A percentile compares a stretch with the other conserved stretches of the same genome.
Evolutionary conservation across 1,140 invertebrate species (phyloP).

Genomic region (Drosophila melanica): DNA sequence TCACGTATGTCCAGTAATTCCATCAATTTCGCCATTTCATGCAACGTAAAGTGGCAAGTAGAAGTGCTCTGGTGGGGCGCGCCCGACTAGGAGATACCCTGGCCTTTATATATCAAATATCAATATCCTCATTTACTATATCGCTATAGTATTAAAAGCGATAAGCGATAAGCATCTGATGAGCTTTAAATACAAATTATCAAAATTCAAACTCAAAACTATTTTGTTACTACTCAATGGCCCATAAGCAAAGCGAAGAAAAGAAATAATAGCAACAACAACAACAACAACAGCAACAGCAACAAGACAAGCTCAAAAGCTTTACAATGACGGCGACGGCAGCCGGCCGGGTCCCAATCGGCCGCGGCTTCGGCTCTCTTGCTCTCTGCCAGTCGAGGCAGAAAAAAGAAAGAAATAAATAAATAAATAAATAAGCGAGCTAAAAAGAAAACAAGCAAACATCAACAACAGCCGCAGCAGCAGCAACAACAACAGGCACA

Average conservation of each 20-base stretch:
- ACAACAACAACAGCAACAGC: slow-evolving; percentile 11
- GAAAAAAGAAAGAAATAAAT: slow-evolving; percentile 50
- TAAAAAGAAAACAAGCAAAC: slow-evolving; percentile 62
- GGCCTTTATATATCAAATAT: too few species aligned
- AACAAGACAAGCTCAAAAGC: slow-evolving; percentile 43
- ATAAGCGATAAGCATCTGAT: too few species aligned
- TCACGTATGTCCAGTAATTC: slow-evolving; percentile 75
- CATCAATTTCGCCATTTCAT: slow-evolving; percentile 81
- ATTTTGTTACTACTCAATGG: too few species aligned
- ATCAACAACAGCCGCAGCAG: slow-evolving; percentile 51
- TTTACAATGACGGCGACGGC: slow-evolving; percentile 44
- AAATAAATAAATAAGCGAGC: slow-evolving; percentile 73
- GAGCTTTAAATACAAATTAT: too few species aligned
- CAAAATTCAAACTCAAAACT: too few species aligned
- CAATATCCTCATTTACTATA: too few species aligned
- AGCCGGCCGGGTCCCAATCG: slow-evolving; percentile 63
- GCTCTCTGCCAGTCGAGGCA: slow-evolving; percentile 58
- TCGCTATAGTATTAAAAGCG: too few species aligned
- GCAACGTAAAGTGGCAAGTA: slow-evolving; percentile 14
- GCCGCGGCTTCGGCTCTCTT: slow-evolving; percentile 39
- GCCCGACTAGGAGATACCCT: too few species aligned
- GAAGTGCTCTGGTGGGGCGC: too few species aligned
- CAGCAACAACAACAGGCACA: slow-evolving; percentile 27
- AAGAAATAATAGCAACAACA: slow-evolving; percentile 8
- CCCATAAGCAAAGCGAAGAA: slow-evolving; percentile 70